Evolutionary conservation across 2,888 invertebrate genomes (phyloP), one percentile per base, ranked within the genome.

Genomic region (Ischnus inquisitorius): DNA sequence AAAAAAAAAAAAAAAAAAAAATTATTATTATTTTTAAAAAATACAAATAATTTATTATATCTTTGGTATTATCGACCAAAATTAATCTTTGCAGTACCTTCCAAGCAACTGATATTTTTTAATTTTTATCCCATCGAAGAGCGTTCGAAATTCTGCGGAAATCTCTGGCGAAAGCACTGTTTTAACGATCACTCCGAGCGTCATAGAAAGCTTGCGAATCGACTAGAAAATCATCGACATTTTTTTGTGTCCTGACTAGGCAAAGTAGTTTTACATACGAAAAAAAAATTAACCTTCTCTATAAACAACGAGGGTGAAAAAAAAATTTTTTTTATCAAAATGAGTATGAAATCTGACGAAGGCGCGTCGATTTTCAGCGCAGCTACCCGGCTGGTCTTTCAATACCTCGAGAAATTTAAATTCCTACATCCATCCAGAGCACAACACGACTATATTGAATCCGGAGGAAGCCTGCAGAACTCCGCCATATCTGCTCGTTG

Each of bases 381-480:
- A 93, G 88, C 85, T 94, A 90, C 94, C 94, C 82, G 97, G 97
- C 60, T 97, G 97, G 97, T 95, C 96, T n/a, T 94, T 95, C 68
- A 96, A 97, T 89, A 96, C 96, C 0, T 97, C 97, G 28, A 94
- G 97, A 65, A 96, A 97, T 90, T 95, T 96, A 25, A 95, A 95
- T 89, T 94, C 95, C 82, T 97, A 97, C 92, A 95, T 97, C 25
- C 94, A 95, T 85, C 97, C 97, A 0, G 95, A 95, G 80, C 96
- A 96, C 88, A 94, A 96, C 12, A 97, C 97, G 0, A 94, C 95
- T 3, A 92, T 97, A 81, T 95, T 97, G 89, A 95, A 95, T 83
- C 96, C 97, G 0, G 94, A 93, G 48, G 92, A 94, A 82, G 90
- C 96, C 51, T 97, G 97, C 89, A 93, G 90, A 78, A 88, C 91